Base-by-base conservation (phyloP, 2,888 invertebrate species). In the Beris chalybata region DNA sequence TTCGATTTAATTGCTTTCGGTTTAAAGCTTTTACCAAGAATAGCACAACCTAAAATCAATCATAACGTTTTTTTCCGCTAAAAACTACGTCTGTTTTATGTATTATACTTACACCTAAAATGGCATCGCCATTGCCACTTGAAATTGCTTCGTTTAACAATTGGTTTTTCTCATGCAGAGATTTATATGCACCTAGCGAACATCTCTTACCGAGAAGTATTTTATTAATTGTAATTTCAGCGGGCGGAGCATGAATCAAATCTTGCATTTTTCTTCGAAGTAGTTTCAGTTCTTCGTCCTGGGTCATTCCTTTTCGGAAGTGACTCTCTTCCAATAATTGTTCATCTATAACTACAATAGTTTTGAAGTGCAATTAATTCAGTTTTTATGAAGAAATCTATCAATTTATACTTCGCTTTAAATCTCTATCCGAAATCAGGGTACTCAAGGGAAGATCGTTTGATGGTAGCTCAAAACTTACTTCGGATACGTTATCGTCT, bases 1-100 rank as follows among this genome's bases (percentile, higher is more conserved):
- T 79, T 72, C 87, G 86, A 69, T 89, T 86, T 43, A 93, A 88
- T 52, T 92, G 77, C 68, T 86, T 85, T 71, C 85, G 85, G 71
- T 90, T 90, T 7, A 95, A 77, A 0, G 92, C 90, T 74, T 85
- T 87, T 66, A 87, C 87, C 3, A 95, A 82, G 78, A 90, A 93
- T 7, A 93, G 77, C 0, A 91, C 84, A 29, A 92, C 85, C 89
- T 90, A 77, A 9, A 83, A 61, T 48, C 11, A 52, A 53, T 29
- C 9, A 32, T 54, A 2, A 11, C 38, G 6, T 32, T 56, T 56
- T 13, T 55, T 38, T 32, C 38, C 32, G 38, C 15, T 7, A 75
- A 89, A 38, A 52, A 52, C 31, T 22, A 22, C 22, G 22, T 22
- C 22, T 22, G 22, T 22, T 22, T 1, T 22, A 22, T 22, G 22